Evolutionary conservation across 2,797 vertebrate genomes (phyloP).

Genomic region (Semaprochilodus insignis): DNA sequence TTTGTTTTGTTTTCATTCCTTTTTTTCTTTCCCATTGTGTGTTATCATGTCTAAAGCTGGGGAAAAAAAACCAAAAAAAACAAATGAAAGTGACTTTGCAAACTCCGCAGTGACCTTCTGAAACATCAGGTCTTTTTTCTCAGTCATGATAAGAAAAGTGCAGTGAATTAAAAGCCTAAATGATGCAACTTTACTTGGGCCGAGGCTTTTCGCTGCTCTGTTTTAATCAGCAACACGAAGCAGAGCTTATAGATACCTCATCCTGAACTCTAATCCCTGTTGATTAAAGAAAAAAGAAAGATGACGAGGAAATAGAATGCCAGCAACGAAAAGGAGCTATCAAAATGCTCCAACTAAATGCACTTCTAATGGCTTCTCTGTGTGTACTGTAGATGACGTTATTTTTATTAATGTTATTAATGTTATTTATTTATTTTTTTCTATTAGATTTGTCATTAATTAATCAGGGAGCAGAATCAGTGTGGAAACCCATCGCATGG

Average conservation of each 20-base stretch:
- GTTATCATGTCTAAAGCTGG: background rate
- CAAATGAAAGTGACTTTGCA: constrained; percentile 12
- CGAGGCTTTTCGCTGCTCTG: background rate
- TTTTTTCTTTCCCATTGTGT: background rate
- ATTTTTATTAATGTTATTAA: constrained; percentile 3
- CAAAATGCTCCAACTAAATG: constrained; percentile 13
- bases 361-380: background rate
- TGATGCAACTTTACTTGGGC: background rate
- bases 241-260: constrained; percentile 4
- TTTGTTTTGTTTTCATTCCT: background rate
- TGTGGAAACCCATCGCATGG: background rate
- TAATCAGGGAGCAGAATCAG: background rate
- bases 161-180: background rate
- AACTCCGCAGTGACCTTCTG: background rate
- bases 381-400: background rate
- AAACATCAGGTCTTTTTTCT: background rate
- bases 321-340: background rate
- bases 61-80: background rate
- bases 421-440: background rate
- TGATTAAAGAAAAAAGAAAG: constrained; percentile 18
- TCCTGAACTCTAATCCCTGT: constrained; percentile 27
- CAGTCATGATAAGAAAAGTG: background rate
- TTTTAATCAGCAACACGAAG: background rate
- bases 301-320: background rate
- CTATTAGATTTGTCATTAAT: constrained; percentile 1